Conservation (phyloP, 37 sponge, comb jelly and placozoan species). For the Ephydatia muelleri region DNA sequence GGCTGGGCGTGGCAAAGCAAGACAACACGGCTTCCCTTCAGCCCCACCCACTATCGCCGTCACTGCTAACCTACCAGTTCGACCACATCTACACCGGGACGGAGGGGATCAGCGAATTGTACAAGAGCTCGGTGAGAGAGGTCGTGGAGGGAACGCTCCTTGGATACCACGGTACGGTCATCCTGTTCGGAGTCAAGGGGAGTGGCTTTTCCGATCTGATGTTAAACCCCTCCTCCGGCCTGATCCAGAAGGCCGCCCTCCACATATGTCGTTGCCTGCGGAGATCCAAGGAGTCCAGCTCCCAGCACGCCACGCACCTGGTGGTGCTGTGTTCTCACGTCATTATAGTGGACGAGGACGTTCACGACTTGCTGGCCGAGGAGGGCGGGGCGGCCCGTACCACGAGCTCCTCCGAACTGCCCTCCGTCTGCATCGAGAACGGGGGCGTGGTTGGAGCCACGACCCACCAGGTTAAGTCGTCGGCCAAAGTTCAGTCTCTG, state of each 20-base stretch:
- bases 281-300: conserved; percentile 22
- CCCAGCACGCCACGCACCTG: conserved; percentile 34
- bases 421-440: conserved; percentile 4
- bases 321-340: conserved; percentile 63
- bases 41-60: conserved; percentile 41
- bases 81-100: conserved; percentile 20
- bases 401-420: background rate
- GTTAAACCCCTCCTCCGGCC: background rate
- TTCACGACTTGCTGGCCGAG: conserved; percentile 48
- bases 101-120: conserved; percentile 25
- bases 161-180: conserved; percentile 77
- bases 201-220: background rate
- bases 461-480: conserved; percentile 13
- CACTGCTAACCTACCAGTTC: conserved; percentile 26
- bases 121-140: conserved; percentile 40
- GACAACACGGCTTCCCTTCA: conserved; percentile 5
- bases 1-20: background rate
- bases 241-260: conserved; percentile 42
- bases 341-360: conserved; percentile 46
- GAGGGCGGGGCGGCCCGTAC: background rate
- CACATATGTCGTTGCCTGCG: conserved; percentile 69
- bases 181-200: conserved; percentile 33
- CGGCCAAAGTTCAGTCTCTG: conserved; percentile 17
- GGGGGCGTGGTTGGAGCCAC: background rate
- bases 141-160: conserved; percentile 69